These are phyloP conservation scores for Elachura formosa DNA, from an alignment of 2,113 vertebrate genomes.

Conservation along the genomic window DNA sequence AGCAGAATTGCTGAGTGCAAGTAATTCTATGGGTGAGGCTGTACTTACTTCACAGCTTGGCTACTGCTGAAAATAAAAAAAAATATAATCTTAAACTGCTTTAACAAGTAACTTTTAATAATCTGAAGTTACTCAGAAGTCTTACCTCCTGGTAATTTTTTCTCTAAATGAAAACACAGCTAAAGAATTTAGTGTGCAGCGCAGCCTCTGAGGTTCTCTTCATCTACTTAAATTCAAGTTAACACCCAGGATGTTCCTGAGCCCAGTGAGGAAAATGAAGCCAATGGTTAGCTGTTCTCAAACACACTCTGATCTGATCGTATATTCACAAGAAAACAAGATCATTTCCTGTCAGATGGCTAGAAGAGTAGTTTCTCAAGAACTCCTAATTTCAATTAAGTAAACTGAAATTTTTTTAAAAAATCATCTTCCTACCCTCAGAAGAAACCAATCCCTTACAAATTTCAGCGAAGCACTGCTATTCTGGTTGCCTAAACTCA, in stretches of 20 bases:
- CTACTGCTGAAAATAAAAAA: background rate
- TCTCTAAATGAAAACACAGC: background rate
- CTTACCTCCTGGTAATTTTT: background rate
- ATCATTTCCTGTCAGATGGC: background rate
- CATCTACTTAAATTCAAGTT: background rate
- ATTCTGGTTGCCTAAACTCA: background rate
- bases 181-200: background rate
- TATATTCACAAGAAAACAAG: background rate
- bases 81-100: background rate
- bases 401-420: background rate
- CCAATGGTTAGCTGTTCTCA: background rate
- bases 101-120: background rate
- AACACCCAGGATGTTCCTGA: background rate
- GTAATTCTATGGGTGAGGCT: background rate
- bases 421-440: background rate
- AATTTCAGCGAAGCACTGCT: background rate
- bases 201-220: background rate
- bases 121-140: background rate
- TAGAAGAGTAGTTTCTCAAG: background rate
- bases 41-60: background rate
- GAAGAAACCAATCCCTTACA: background rate
- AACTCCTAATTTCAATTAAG: background rate
- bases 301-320: background rate
- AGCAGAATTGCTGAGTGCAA: background rate
- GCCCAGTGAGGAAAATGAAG: background rate